phyloP scores from a whole-genome alignment of 1,140 invertebrate species.

The Steinernema khuongi region DNA sequence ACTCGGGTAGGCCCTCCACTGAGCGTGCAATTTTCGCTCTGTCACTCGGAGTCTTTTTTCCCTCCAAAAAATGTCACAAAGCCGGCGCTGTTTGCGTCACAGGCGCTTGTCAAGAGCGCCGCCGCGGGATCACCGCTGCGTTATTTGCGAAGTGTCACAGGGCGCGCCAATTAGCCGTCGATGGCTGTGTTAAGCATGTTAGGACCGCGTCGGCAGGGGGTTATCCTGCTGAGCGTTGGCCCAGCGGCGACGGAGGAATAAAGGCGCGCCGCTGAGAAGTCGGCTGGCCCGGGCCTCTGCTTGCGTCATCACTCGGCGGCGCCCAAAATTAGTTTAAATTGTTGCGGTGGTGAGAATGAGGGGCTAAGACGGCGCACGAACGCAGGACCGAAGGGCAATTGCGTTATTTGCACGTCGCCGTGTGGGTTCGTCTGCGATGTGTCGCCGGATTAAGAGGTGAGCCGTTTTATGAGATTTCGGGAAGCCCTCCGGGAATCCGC shows the following conservation, averaged over 20 bases:
- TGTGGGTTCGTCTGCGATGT: not conserved
- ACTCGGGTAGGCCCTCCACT: too few relatives aligned
- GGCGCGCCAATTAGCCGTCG: not conserved
- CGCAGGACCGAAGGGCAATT: not conserved
- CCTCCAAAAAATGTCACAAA: too few relatives aligned
- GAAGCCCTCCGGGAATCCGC: not conserved
- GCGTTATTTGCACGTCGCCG: not conserved
- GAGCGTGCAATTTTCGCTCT: too few relatives aligned
- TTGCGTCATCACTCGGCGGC: not conserved
- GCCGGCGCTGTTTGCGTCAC: not conserved
- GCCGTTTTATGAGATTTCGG: not conserved
- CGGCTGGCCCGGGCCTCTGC: too few relatives aligned
- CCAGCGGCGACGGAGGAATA: not conserved
- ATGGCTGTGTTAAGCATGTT: not conserved
- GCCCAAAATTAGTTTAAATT: slow-evolving; percentile 13
- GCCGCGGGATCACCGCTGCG: not conserved
- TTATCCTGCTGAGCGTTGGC: not conserved
- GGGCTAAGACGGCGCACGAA: not conserved
- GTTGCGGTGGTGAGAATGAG: slow-evolving; percentile 1
- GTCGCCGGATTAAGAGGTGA: not conserved
- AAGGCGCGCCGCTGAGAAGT: too few relatives aligned
- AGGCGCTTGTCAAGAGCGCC: not conserved
- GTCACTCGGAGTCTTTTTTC: too few relatives aligned
- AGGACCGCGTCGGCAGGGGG: not conserved
- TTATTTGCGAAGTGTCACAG: not conserved